Evolutionary conservation across 2,888 invertebrate species (phyloP).

Genomic region (Candidula unifasciata): DNA sequence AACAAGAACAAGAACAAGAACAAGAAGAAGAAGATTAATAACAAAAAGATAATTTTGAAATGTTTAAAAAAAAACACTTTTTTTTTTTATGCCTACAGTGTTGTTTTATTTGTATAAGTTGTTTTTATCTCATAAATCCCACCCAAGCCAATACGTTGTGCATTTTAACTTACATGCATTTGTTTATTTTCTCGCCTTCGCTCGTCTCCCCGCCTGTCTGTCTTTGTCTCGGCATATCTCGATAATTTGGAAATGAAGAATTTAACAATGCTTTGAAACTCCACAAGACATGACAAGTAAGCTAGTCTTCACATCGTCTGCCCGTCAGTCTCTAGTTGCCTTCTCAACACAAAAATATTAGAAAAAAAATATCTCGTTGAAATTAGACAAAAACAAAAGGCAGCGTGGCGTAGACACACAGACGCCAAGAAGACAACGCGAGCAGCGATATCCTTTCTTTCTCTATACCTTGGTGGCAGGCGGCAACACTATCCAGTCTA

Average conservation of each 20-base stretch:
- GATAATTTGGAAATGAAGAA: background rate
- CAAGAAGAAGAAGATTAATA: too few relatives aligned
- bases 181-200: background rate
- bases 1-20: too few relatives aligned
- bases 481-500: background rate
- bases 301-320: too few relatives aligned
- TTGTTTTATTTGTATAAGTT: background rate
- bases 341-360: too few relatives aligned
- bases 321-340: too few relatives aligned
- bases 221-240: conserved; percentile 21
- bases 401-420: background rate
- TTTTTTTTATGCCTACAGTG: too few relatives aligned
- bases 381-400: conserved; percentile 45
- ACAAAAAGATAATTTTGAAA: too few relatives aligned
- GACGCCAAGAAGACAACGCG: conserved; percentile 32
- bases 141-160: background rate
- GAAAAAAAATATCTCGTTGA: background rate
- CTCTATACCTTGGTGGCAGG: conserved; percentile 21
- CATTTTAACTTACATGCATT: background rate
- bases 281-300: too few relatives aligned
- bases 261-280: too few relatives aligned
- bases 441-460: background rate
- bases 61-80: too few relatives aligned
- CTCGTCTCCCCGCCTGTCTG: background rate
- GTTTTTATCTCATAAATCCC: background rate